Percentiles rank a stretch among this genome's conserved stretches.
phyloP scores from a whole-genome alignment of 2,888 invertebrate species.

The Watsonalla cultraria region DNA sequence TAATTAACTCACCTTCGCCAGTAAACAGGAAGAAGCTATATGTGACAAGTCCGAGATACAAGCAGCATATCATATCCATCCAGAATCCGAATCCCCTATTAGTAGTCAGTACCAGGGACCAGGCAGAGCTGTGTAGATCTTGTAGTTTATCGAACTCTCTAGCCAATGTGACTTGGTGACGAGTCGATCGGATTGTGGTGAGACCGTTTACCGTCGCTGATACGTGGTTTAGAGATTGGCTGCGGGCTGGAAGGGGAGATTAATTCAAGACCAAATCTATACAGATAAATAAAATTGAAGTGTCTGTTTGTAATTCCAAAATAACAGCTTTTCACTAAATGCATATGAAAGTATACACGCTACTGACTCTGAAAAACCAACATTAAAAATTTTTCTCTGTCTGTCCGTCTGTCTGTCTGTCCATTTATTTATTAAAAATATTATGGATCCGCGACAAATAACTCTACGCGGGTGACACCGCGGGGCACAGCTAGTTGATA shows the following conservation, averaged over 20 bases:
- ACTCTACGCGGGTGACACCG: too few species aligned
- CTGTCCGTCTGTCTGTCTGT: too few species aligned
- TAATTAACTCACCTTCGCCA: slow-evolving; percentile 36
- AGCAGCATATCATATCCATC: slow-evolving; percentile 78
- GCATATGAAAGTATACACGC: too few species aligned
- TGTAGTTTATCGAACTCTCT: slow-evolving; percentile 84
- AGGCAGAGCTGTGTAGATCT: slow-evolving; percentile 39
- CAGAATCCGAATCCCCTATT: slow-evolving; percentile 76
- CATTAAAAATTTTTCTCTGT: too few species aligned
- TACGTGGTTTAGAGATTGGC: slow-evolving; percentile 91
- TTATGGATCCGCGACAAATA: too few species aligned
- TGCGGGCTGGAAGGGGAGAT: slow-evolving; percentile 80
- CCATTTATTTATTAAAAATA: too few species aligned
- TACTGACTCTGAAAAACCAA: too few species aligned
- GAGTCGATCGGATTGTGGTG: slow-evolving; percentile 88
- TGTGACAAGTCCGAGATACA: slow-evolving; percentile 79
- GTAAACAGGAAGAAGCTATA: slow-evolving; percentile 82
- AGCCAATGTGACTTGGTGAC: slow-evolving; percentile 82
- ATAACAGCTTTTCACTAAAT: too few species aligned
- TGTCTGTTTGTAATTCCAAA: too few species aligned
- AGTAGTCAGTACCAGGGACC: slow-evolving; percentile 46
- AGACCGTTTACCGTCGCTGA: slow-evolving; percentile 90
- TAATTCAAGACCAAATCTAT: too few species aligned
- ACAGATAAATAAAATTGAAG: too few species aligned
- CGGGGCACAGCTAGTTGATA: too few species aligned